A percentile compares a stretch with the other conserved stretches of the same genome.
These are phyloP conservation scores for Lysandra bellargus DNA, from an alignment of 2,888 invertebrate genomes.

Conservation along the genomic window DNA sequence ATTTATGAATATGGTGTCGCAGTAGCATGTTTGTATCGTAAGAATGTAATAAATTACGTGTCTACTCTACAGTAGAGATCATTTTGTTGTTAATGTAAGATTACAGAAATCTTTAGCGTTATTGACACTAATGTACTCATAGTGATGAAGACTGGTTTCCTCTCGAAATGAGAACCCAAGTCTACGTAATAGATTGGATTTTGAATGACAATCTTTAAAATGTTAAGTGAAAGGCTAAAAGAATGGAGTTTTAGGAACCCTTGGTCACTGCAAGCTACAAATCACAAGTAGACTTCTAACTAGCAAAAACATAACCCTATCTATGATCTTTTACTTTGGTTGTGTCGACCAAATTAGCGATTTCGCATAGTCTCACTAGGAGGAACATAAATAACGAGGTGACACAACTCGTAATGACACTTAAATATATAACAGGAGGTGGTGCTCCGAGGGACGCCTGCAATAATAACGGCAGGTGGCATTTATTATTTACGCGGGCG, in stretches of 20 bases:
- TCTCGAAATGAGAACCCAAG: background rate
- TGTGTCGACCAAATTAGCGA: background rate
- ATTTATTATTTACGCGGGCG: constrained; percentile 74
- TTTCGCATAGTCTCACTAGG: background rate
- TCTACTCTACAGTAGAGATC: background rate
- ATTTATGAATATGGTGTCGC: constrained; percentile 7
- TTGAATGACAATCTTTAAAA: too few species aligned
- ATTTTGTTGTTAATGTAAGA: background rate
- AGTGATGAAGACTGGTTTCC: too few species aligned
- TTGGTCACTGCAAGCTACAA: too few species aligned
- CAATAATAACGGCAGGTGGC: constrained; percentile 47
- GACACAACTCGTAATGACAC: constrained; percentile 26
- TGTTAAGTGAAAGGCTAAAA: too few species aligned
- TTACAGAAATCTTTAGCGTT: background rate
- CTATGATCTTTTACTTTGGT: background rate
- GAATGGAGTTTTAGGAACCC: too few species aligned
- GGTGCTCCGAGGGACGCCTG: constrained; percentile 40
- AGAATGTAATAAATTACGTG: constrained; percentile 1
- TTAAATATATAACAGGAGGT: constrained; percentile 32
- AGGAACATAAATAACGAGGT: constrained; percentile 15
- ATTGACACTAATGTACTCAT: background rate
- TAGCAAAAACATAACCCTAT: background rate
- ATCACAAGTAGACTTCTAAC: too few species aligned
- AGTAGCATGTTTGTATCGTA: background rate
- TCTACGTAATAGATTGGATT: background rate